These are phyloP conservation scores for Lordiphosa mommai DNA, from an alignment of 1,140 invertebrate species.

Conservation along the genomic window DNA sequence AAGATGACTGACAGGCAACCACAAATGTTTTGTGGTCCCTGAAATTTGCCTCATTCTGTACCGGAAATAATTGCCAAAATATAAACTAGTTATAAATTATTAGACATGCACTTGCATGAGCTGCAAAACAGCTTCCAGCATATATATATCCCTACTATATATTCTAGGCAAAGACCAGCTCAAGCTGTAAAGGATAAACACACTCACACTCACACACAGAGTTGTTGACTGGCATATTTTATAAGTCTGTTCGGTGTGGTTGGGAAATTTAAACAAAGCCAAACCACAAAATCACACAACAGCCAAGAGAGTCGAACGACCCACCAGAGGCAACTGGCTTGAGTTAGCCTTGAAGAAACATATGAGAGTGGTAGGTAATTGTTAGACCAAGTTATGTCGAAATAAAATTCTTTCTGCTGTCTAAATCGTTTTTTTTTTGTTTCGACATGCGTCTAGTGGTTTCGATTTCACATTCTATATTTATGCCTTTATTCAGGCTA, in stretches of 20 bases:
- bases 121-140: constrained; percentile 33
- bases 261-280: constrained; percentile 69
- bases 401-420: too few species aligned
- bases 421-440: too few species aligned
- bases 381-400: not conserved
- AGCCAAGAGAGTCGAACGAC: not conserved
- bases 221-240: constrained; percentile 60
- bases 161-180: constrained; percentile 43
- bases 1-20: too few species aligned
- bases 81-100: constrained; percentile 77
- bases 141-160: constrained; percentile 17
- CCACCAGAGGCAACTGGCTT: not conserved
- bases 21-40: constrained; percentile 1
- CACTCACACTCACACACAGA: constrained; percentile 16
- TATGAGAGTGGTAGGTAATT: not conserved
- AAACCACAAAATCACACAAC: constrained; percentile 38
- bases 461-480: too few species aligned
- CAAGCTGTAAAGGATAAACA: constrained; percentile 57
- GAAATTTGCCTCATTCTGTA: constrained; percentile 22
- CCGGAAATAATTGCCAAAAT: constrained; percentile 73
- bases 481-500: too few species aligned
- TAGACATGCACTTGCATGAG: constrained; percentile 47
- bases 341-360: constrained; percentile 31
- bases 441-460: too few species aligned
- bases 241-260: constrained; percentile 46